A percentile compares a stretch with the other conserved stretches of the same genome.
Conservation (phyloP, 2,113 vertebrate species). For the Lagopus muta region DNA sequence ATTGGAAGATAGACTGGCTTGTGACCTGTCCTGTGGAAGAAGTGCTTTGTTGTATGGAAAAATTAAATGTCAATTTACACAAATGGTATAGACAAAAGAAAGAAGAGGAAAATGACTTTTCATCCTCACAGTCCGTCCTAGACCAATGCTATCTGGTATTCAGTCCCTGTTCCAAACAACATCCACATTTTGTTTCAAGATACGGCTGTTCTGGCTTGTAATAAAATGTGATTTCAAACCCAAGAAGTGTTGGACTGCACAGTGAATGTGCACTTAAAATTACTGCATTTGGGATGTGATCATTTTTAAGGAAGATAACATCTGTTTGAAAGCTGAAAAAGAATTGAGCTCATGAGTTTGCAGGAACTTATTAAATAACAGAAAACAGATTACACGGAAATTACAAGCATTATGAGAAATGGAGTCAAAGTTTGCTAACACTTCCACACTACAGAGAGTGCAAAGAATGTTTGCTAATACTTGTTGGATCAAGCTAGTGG, state of each 20-base stretch:
- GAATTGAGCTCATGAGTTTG: conserved; percentile 54
- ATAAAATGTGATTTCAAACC: conserved; percentile 36
- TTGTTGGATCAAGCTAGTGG: not conserved
- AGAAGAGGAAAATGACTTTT: not conserved
- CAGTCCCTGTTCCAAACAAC: not conserved
- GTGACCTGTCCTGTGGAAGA: not conserved
- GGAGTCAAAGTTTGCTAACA: not conserved
- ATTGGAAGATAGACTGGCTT: not conserved
- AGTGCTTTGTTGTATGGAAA: not conserved
- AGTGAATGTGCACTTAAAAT: conserved; percentile 61
- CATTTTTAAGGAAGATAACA: conserved; percentile 63
- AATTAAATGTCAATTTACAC: not conserved
- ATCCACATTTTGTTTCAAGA: conserved; percentile 4
- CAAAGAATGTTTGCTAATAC: not conserved
- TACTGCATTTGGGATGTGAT: conserved; percentile 13
- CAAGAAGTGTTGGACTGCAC: conserved; percentile 45
- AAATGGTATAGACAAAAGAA: not conserved
- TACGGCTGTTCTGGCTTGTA: conserved; percentile 2
- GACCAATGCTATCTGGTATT: not conserved
- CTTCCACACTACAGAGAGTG: not conserved
- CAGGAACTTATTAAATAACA: conserved; percentile 32
- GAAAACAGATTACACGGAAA: conserved; percentile 24
- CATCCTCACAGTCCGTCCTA: not conserved
- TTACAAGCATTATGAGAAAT: not conserved
- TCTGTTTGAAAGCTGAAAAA: conserved; percentile 67